Base-by-base conservation (phyloP, 2,113 vertebrate genomes). In the Triplophysa tibetana region DNA sequence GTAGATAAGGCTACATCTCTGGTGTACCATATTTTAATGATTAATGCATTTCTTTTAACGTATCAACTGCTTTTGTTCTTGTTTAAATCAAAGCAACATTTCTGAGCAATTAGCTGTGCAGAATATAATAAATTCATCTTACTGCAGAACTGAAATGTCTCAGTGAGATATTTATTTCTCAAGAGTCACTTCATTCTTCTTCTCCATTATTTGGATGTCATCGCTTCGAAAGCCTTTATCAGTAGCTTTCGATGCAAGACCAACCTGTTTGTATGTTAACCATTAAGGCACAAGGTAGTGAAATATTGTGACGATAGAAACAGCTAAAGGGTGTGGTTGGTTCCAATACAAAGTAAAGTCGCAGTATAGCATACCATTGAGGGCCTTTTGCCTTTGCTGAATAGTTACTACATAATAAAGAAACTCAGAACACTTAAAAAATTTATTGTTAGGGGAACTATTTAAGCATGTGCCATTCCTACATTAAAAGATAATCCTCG, bases 71-170 rank as follows among this genome's bases (percentile, higher is more conserved):
- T 19, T 83, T 85, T 33, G 67, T 72, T 54, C 38, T 78, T 74
- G 61, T 81, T 75, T 76, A 60, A 75, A 74, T 66, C 73, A 75
- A 45, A 54, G 43, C 68, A 81, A 80, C 60, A 64, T 77, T 78
- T 76, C 41, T 68, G 21, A 73, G 63, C 45, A 24, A 72, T 61
- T 76, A 78, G 76, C 43, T 85, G 81, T 83, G 74, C 67, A 78
- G 54, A 86, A 75, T 54, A 81, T 26, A 84, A 84, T 78, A 84
- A 83, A 83, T 66, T 75, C 45, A 77, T 82, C 45, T 45, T 26
- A 58, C 67, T 82, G 82, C 84, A 85, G 38, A 78, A 75, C 43
- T 62, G 4, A 50, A 72, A 68, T 29, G 48, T 50, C 21, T 77
- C 62, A 21, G 16, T 65, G 56, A 64, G 29, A 58, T 56, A 17